These are phyloP conservation scores for Bellardia bayeri DNA, from an alignment of 2,888 invertebrate species.

Conservation along the genomic window DNA sequence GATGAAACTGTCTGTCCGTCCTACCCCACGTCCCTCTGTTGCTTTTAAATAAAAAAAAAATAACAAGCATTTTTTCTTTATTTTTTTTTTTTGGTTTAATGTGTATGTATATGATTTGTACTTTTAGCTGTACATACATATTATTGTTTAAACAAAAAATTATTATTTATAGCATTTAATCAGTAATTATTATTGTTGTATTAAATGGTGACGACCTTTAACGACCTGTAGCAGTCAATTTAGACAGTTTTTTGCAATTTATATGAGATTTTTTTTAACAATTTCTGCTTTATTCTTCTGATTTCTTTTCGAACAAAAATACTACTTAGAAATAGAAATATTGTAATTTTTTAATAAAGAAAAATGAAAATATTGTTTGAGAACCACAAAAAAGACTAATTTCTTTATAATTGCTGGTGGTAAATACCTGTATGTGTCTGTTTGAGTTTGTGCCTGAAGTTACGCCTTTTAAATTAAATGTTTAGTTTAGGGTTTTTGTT, in stretches of 20 bases:
- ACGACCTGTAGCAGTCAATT: slow-evolving; percentile 76
- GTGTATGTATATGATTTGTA: slow-evolving; percentile 37
- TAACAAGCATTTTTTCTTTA: slow-evolving; percentile 40
- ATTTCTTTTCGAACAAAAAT: slow-evolving; percentile 17
- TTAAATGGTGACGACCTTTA: slow-evolving; percentile 81
- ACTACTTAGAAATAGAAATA: slow-evolving; percentile 1
- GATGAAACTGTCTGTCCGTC: neutral
- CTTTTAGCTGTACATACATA: slow-evolving; percentile 45
- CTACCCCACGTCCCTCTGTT: slow-evolving; percentile 29
- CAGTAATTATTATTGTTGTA: slow-evolving; percentile 82
- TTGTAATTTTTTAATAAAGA: slow-evolving; percentile 13
- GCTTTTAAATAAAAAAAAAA: slow-evolving; percentile 49
- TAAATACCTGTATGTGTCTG: slow-evolving; percentile 47
- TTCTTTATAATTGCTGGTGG: slow-evolving; percentile 70
- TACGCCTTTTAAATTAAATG: slow-evolving; percentile 71
- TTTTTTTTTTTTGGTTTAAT: neutral
- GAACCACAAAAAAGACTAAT: slow-evolving; percentile 52
- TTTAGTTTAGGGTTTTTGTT: slow-evolving; percentile 45
- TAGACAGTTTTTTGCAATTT: slow-evolving; percentile 73
- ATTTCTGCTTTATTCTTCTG: slow-evolving; percentile 2
- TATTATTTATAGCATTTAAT: slow-evolving; percentile 79
- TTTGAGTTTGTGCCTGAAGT: slow-evolving; percentile 59
- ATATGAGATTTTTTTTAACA: slow-evolving; percentile 65
- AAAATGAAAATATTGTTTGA: slow-evolving; percentile 15
- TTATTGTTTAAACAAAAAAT: slow-evolving; percentile 15